Evolutionary conservation across 2,888 invertebrate genomes (phyloP).

Genomic region (Spodoptera littoralis): DNA sequence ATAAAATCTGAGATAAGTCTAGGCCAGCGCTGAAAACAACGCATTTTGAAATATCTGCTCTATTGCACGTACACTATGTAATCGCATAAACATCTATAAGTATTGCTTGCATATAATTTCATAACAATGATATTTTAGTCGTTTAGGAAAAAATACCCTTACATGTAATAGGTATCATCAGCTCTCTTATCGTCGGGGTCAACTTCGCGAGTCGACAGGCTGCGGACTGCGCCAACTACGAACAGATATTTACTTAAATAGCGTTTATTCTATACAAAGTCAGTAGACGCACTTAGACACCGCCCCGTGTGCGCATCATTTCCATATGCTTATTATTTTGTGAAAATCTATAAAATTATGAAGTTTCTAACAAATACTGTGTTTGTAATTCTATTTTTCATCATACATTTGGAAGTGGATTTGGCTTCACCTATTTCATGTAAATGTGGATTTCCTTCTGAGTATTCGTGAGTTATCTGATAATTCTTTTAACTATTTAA

Average conservation of each 20-base stretch:
- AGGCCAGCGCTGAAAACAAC: no score
- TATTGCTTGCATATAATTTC: background rate
- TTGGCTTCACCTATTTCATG: conserved; percentile 30
- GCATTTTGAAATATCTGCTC: no score
- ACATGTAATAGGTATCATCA: conserved; percentile 14
- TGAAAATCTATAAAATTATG: conserved; percentile 42
- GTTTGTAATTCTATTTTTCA: conserved; percentile 17
- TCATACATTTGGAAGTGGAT: conserved; percentile 26
- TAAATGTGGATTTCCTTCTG: conserved; percentile 35
- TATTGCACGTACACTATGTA: no score
- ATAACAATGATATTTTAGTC: background rate
- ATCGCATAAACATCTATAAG: no score
- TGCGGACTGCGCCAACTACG: conserved; percentile 48
- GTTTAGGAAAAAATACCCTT: conserved; percentile 14
- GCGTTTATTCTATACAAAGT: conserved; percentile 25
- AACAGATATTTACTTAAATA: conserved; percentile 35
- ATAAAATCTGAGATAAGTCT: no score
- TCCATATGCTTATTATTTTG: conserved; percentile 1
- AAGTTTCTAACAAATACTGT: conserved; percentile 38
- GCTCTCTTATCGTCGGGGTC: conserved; percentile 47
- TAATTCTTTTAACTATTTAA: background rate
- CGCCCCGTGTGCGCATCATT: conserved; percentile 29
- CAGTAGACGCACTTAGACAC: conserved; percentile 34
- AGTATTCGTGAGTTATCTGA: conserved; percentile 50
- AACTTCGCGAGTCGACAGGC: conserved; percentile 64